These are phyloP conservation scores for Drosophila paranaensis DNA, from an alignment of 2,888 invertebrate species.

Conservation along the genomic window DNA sequence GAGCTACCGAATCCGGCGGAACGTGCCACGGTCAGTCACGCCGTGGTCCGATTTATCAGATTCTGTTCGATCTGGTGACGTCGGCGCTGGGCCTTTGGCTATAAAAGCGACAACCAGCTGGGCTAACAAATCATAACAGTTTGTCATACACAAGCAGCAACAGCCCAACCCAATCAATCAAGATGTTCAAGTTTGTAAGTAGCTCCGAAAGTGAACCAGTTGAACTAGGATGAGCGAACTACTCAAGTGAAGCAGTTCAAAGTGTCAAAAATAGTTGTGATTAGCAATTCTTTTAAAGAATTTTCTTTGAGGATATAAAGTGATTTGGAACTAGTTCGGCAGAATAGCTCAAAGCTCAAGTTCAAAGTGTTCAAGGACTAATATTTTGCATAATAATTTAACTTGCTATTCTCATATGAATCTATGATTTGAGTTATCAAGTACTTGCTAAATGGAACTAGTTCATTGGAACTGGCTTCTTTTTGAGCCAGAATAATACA, in stretches of 20 bases:
- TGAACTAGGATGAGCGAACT: not conserved
- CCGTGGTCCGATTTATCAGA: conserved; percentile 21
- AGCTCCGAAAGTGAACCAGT: not conserved
- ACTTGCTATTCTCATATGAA: not conserved
- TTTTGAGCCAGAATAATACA: not conserved
- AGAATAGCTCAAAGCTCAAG: not conserved
- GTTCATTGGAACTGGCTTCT: not conserved
- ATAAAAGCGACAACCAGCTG: conserved; percentile 62
- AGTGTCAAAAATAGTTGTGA: not conserved
- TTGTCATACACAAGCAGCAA: conserved; percentile 63
- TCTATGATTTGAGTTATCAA: not conserved
- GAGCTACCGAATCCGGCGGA: conserved; percentile 36
- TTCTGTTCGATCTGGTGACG: conserved; percentile 36
- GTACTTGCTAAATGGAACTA: not conserved
- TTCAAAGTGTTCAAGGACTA: not conserved
- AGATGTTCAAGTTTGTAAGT: conserved; percentile 84
- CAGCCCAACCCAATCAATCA: conserved; percentile 59
- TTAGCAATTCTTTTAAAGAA: not conserved
- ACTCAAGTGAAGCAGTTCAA: not conserved
- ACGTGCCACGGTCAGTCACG: conserved; percentile 63
- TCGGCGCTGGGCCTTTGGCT: conserved; percentile 38
- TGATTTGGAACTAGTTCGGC: not conserved
- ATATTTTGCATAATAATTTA: not conserved
- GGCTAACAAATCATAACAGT: conserved; percentile 66
- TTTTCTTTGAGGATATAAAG: not conserved